Evolutionary conservation across 2,888 invertebrate genomes (phyloP).

Genomic region (Prenolepis imparis): DNA sequence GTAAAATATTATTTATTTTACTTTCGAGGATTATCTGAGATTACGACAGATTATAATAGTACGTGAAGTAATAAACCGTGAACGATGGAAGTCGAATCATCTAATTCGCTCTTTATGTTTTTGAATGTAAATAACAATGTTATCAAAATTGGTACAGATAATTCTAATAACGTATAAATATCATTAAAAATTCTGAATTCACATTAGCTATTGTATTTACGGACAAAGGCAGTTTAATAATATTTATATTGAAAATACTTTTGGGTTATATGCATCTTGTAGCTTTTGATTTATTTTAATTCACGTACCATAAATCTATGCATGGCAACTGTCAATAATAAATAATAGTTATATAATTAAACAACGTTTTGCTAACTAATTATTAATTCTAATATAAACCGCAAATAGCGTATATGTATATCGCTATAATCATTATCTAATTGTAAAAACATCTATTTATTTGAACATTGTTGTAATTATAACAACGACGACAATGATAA

Average conservation of each 20-base stretch:
- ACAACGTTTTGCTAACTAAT: constrained; percentile 70
- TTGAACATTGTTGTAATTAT: constrained; percentile 75
- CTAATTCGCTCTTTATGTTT: constrained; percentile 15
- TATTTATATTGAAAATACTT: constrained; percentile 45
- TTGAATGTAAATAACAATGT: constrained; percentile 54
- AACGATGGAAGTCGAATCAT: constrained; percentile 6
- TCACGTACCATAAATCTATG: constrained; percentile 69
- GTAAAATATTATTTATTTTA: constrained; percentile 68
- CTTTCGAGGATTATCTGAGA: constrained; percentile 75
- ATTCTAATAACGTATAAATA: constrained; percentile 53
- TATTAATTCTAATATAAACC: constrained; percentile 67
- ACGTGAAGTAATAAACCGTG: constrained; percentile 67
- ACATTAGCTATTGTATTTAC: constrained; percentile 56
- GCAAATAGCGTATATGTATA: constrained; percentile 27
- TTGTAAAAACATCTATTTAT: constrained; percentile 70
- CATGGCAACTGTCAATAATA: constrained; percentile 66
- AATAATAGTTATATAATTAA: constrained; percentile 70
- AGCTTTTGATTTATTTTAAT: constrained; percentile 65
- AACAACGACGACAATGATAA: constrained; percentile 75
- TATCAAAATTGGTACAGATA: constrained; percentile 46
- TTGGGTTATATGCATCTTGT: constrained; percentile 29
- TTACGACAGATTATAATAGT: constrained; percentile 70
- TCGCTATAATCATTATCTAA: constrained; percentile 58
- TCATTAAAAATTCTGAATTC: constrained; percentile 28
- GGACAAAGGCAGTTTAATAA: constrained; percentile 66